Evolutionary conservation across 2,797 vertebrate species (phyloP), one percentile per base, ranked within the genome.

Genomic region (Borostomias antarcticus): DNA sequence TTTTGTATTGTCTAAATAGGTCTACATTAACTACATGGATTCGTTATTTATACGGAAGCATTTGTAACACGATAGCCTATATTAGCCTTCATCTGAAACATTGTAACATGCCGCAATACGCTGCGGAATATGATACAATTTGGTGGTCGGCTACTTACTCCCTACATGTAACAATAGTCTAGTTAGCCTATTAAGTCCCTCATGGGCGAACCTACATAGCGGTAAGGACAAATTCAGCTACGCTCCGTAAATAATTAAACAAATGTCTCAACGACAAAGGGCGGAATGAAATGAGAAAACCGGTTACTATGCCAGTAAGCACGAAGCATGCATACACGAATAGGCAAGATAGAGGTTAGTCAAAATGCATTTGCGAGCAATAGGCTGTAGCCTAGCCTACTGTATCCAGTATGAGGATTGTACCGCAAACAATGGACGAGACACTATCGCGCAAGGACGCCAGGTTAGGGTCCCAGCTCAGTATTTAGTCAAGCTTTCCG

Each of bases 381-480:
- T 45, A 13, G 52, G 26, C 15, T n/a, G 28, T 30, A 30, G 5
- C 5, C 7, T 7, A 5, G 19, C n/a, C 5, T 37, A n/a, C n/a
- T 9, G 5, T 32, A 29, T 32, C 53, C 29, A 56, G 30, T 56
- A 56, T 32, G 53, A 32, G 53, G 53, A n/a, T 19, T 56, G 26
- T 15, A 7, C n/a, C n/a, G 60, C 67, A 80, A 84, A 88, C 85
- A 88, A 88, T 87, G 75, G 83, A 70, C 52, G 52, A 82, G 84
- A 74, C 82, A 28, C 76, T 3, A 58, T 58, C 28, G 75, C 70
- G 77, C 78, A 75, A 72, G 59, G 77, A 58, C 73, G 79, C 76
- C 74, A 58, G 73, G 69, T 56, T 3, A 43, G 51, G 1, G 48
- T 26, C 30, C 35, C 69, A 11, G 15, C 17, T 17, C 4, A 7